Evolutionary conservation across 2,113 vertebrate species (phyloP).

Genomic region (Aspidoscelis tigris): DNA sequence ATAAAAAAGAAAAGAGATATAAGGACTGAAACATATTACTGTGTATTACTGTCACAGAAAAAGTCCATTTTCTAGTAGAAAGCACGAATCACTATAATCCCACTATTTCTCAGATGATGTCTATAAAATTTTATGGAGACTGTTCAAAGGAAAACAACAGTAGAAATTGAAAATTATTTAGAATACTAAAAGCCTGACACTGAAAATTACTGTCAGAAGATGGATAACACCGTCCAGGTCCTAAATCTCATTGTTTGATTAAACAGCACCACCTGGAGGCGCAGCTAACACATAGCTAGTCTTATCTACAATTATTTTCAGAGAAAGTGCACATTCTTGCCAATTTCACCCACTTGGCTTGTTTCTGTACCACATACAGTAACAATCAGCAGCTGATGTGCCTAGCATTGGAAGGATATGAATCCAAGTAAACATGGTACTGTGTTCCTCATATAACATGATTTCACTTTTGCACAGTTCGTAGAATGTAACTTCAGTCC

Average conservation of each 20-base stretch:
- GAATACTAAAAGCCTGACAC: slow-evolving; percentile 29
- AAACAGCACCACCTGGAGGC: slow-evolving; percentile 73
- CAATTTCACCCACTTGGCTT: not conserved
- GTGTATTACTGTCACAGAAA: slow-evolving; percentile 14
- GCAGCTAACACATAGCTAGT: slow-evolving; percentile 9
- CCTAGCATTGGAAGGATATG: not conserved
- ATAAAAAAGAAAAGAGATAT: not conserved
- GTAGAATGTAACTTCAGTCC: too few species aligned
- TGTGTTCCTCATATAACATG: too few species aligned
- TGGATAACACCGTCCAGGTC: not conserved
- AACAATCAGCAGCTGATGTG: not conserved
- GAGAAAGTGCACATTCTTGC: too few species aligned
- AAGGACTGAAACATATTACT: not conserved
- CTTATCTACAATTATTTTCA: not conserved
- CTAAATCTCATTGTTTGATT: slow-evolving; percentile 24
- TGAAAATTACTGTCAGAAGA: slow-evolving; percentile 29
- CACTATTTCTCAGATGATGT: slow-evolving; percentile 63
- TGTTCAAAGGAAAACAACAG: slow-evolving; percentile 65
- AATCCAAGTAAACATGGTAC: not conserved
- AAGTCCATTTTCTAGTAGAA: slow-evolving; percentile 37
- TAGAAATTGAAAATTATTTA: slow-evolving; percentile 53
- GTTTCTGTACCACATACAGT: not conserved
- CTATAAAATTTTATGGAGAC: slow-evolving; percentile 69
- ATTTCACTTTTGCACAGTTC: too few species aligned
- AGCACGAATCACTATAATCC: slow-evolving; percentile 60